These are phyloP conservation scores for Netelia fuscicornis DNA, from an alignment of 2,888 invertebrate genomes.

Conservation along the genomic window DNA sequence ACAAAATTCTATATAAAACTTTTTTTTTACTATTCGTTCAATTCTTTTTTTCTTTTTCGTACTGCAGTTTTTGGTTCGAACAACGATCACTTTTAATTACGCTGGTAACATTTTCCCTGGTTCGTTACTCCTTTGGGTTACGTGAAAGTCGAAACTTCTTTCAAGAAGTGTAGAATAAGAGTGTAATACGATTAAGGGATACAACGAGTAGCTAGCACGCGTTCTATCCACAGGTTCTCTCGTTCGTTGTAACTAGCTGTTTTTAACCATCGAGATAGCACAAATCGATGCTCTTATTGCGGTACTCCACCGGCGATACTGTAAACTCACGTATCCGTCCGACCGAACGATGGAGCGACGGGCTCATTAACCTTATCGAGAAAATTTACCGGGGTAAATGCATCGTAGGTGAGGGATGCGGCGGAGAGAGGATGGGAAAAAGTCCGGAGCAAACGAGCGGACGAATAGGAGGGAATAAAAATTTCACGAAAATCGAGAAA, in stretches of 20 bases:
- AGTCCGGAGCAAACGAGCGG: conserved; percentile 20
- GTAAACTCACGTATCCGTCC: conserved; percentile 34
- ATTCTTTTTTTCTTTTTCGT: not conserved
- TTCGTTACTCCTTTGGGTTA: not conserved
- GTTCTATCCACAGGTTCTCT: conserved; percentile 11
- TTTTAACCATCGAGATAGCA: conserved; percentile 20
- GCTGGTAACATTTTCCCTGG: not conserved
- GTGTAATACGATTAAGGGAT: conserved; percentile 12
- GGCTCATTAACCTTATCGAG: conserved; percentile 73
- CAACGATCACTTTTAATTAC: not conserved
- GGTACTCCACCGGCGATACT: not conserved
- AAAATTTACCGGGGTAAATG: conserved; percentile 65
- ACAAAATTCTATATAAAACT: too few species aligned
- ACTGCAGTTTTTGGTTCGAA: not conserved
- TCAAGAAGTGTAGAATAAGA: not conserved
- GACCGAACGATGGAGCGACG: conserved; percentile 63
- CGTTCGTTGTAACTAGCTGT: not conserved
- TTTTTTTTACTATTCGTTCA: too few species aligned
- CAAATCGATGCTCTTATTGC: conserved; percentile 4
- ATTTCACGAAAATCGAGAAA: conserved; percentile 28
- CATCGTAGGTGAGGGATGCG: not conserved
- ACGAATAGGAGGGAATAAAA: conserved; percentile 24
- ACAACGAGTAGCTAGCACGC: conserved; percentile 3
- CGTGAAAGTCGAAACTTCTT: not conserved
- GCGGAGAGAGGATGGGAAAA: conserved; percentile 12